Evolutionary conservation across 2,888 invertebrate genomes (phyloP).

Genomic region (Eudasyphora cyanicolor): DNA sequence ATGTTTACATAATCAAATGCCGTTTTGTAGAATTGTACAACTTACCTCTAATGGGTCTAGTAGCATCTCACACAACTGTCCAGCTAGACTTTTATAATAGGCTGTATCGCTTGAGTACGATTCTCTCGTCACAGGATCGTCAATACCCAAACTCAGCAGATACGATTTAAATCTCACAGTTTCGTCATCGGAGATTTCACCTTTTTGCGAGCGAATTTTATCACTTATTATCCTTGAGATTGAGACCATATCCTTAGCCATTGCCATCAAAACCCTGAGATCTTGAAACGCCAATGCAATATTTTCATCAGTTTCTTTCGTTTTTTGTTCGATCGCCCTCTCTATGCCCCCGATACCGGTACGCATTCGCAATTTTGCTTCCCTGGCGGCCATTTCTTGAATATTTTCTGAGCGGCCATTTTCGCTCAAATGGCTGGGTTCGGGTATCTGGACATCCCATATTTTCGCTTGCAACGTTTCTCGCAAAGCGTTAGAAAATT

Average conservation of each 20-base stretch:
- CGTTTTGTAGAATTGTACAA: not conserved
- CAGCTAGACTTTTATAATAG: slow-evolving; percentile 91
- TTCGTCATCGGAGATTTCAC: slow-evolving; percentile 98
- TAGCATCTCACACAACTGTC: slow-evolving; percentile 91
- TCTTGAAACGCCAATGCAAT: slow-evolving; percentile 98
- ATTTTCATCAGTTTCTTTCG: slow-evolving; percentile 93
- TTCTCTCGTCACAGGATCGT: slow-evolving; percentile 97
- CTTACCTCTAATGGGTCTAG: slow-evolving; percentile 89
- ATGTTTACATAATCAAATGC: not conserved
- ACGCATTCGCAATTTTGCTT: slow-evolving; percentile 83
- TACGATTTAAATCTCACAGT: slow-evolving; percentile 97
- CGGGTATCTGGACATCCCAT: slow-evolving; percentile 82
- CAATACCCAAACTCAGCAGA: slow-evolving; percentile 96
- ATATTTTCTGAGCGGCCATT: not conserved
- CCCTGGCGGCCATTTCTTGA: slow-evolving; percentile 11
- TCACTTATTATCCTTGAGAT: slow-evolving; percentile 94
- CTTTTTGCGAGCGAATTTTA: slow-evolving; percentile 96
- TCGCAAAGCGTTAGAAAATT: slow-evolving; percentile 84
- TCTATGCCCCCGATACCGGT: slow-evolving; percentile 98
- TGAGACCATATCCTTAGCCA: slow-evolving; percentile 98
- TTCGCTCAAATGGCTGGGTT: slow-evolving; percentile 39
- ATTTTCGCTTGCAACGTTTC: slow-evolving; percentile 84
- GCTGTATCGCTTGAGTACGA: slow-evolving; percentile 91
- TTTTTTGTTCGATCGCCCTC: slow-evolving; percentile 92
- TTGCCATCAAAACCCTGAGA: slow-evolving; percentile 94